Base-by-base conservation (phyloP, 2,888 invertebrate genomes). In the Cheilosia scutellata region DNA sequence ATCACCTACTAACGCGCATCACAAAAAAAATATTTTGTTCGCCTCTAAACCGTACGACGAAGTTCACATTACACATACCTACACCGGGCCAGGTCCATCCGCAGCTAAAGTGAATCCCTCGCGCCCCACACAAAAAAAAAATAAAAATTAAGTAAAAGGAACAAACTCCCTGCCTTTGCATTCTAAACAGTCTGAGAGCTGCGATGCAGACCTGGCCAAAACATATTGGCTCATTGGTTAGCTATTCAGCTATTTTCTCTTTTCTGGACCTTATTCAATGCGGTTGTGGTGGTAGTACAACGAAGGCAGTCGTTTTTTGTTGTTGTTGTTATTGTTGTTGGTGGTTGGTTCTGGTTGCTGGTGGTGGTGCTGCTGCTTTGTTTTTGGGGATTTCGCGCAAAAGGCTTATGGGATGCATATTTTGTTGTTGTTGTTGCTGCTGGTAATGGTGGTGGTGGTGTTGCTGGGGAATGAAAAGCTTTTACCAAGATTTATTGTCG, bases 401-500 rank as follows among this genome's bases (percentile, higher is more conserved):
- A 62, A 63, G 33, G 44, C 75, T 74, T 58, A 80, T 70, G 66
- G 66, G 62, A 71, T 68, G 75, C 80, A 75, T 74, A 83, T 72
- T 53, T 55, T 44, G 62, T 44, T 80, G 80, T 71, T 71, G 75
- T 33, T 71, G 63, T 27, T 60, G n/a, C 16, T 77, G 44, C 37
- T 33, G 44, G 55, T 72, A 44, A 29, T 80, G 65, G 53, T 72
- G 58, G 57, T 42, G 44, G 70, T 72, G 65, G 53, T 84, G 70
- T 57, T 79, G 74, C 68, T 82, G 75, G 70, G 51, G 75, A 68
- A 86, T 86, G 82, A 82, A 86, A 86, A 86, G 86, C 86, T 86
- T 86, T 82, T 82, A 72, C 86, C 66, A 82, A 82, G 86, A 86
- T 86, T 86, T 86, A 86, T 86, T 86, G 86, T 86, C 86, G 77